Evolutionary conservation across 2,888 invertebrate genomes (phyloP).

Genomic region (Esperia sulphurella): DNA sequence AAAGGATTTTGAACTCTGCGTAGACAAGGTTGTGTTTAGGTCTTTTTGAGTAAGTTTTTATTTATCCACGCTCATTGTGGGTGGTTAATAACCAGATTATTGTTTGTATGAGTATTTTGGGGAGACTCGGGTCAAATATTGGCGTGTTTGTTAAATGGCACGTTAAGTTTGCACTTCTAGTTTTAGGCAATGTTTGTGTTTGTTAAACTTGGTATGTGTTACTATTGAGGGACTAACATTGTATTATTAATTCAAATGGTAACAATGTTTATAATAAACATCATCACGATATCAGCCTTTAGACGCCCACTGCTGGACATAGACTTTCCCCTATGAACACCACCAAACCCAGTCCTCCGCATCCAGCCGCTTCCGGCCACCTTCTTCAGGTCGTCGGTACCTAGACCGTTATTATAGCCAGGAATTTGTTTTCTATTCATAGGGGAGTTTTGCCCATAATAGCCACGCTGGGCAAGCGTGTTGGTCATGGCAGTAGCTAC

Average conservation of each 20-base stretch:
- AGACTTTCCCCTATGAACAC: no score
- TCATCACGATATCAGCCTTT: no score
- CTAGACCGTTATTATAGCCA: no score
- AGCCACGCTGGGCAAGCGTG: no score
- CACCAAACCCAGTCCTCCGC: no score
- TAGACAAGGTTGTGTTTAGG: slow-evolving; percentile 20
- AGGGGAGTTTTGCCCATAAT: no score
- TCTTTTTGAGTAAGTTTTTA: slow-evolving; percentile 54
- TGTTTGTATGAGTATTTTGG: slow-evolving; percentile 39
- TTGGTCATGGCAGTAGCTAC: no score
- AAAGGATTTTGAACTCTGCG: background rate
- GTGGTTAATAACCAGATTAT: slow-evolving; percentile 62
- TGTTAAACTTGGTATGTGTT: background rate
- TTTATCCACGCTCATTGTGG: slow-evolving; percentile 53
- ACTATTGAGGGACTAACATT: background rate
- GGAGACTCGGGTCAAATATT: slow-evolving; percentile 61
- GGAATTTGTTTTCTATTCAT: no score
- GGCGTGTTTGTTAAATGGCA: slow-evolving; percentile 46
- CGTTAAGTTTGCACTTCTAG: slow-evolving; percentile 31
- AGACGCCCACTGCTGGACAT: no score
- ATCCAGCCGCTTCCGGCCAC: no score
- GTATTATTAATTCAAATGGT: background rate
- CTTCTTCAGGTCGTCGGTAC: no score
- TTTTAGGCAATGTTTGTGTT: slow-evolving; percentile 7
- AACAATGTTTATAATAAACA: no score